Percentiles rank a stretch among this genome's conserved stretches.
Conservation (phyloP, 2,113 vertebrate species). For the Muscicapa adusta region DNA sequence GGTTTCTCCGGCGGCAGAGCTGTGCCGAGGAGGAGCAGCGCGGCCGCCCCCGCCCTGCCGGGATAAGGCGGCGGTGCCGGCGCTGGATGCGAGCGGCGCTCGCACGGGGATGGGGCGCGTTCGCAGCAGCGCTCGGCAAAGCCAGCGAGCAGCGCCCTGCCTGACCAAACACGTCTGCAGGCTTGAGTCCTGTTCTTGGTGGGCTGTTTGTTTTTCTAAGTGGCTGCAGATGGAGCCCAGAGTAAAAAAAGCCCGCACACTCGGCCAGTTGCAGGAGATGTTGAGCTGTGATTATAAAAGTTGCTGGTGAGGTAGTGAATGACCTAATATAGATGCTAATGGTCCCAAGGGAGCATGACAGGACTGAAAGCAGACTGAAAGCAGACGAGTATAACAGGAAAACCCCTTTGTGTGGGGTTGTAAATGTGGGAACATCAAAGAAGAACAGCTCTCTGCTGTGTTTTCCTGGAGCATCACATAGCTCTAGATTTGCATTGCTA, state of each 20-base stretch:
- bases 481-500: neutral
- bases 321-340: neutral
- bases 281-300: neutral
- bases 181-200: neutral
- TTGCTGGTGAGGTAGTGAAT: neutral
- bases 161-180: neutral
- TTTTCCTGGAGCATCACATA: neutral
- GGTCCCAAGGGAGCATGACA: neutral
- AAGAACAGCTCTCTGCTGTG: neutral
- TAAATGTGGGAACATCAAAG: neutral
- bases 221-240: neutral
- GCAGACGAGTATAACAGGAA: neutral
- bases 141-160: too few species aligned
- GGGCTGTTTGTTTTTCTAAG: neutral
- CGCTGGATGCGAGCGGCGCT: neutral
- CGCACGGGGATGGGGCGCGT: neutral
- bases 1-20: neutral
- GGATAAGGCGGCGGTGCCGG: conserved; percentile 17
- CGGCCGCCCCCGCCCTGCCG: neutral
- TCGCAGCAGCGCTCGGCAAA: fast-evolving
- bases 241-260: neutral
- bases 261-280: neutral
- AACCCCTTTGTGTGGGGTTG: neutral
- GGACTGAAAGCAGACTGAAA: neutral
- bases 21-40: neutral